phyloP scores from a whole-genome alignment of 1,140 invertebrate species.

The Calycopis cecrops region DNA sequence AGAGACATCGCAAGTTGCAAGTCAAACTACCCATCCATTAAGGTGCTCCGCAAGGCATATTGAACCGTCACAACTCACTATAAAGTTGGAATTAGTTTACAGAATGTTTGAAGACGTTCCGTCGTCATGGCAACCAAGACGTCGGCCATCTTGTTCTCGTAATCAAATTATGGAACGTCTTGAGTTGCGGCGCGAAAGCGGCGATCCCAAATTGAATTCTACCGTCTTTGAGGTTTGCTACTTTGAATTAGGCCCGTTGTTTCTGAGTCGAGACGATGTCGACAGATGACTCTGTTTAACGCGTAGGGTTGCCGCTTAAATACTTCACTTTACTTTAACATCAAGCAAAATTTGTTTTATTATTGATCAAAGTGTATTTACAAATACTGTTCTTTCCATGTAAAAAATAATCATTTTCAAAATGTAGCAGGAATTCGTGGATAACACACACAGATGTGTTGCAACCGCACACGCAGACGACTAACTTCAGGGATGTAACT shows the following conservation, averaged over 20 bases:
- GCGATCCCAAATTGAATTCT: slow-evolving; percentile 49
- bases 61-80: slow-evolving; percentile 21
- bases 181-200: slow-evolving; percentile 56
- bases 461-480: too few relatives aligned
- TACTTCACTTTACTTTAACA: too few relatives aligned
- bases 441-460: too few relatives aligned
- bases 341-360: too few relatives aligned
- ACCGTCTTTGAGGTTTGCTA: slow-evolving; percentile 53
- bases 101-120: slow-evolving; percentile 34
- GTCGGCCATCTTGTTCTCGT: slow-evolving; percentile 53
- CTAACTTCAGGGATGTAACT: too few relatives aligned
- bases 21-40: slow-evolving; percentile 11
- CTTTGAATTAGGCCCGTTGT: slow-evolving; percentile 28
- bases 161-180: slow-evolving; percentile 57
- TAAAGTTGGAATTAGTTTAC: slow-evolving; percentile 31
- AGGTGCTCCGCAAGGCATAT: slow-evolving; percentile 23
- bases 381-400: too few relatives aligned
- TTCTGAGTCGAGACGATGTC: slow-evolving; percentile 1
- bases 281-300: not conserved
- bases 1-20: not conserved
- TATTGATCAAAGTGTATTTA: too few relatives aligned
- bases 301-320: too few relatives aligned
- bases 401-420: too few relatives aligned
- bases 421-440: too few relatives aligned
- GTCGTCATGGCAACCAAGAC: slow-evolving; percentile 53